Evolutionary conservation across 2,888 invertebrate genomes (phyloP).

Genomic region (Periphyllus acericola): DNA sequence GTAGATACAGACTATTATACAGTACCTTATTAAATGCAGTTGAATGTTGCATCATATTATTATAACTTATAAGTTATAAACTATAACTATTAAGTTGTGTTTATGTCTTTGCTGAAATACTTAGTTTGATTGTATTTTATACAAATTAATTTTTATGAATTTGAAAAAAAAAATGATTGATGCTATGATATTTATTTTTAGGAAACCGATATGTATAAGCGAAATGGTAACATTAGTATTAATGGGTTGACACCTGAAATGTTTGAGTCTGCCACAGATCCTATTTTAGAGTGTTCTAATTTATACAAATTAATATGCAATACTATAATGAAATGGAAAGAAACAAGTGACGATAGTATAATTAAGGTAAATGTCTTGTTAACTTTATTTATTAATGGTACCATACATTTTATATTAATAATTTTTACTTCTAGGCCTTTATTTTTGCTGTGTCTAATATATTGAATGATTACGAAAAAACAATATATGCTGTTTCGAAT

Average conservation of each 20-base stretch:
- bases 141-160: too few species aligned
- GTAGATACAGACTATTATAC: too few species aligned
- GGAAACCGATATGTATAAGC: conserved; percentile 41
- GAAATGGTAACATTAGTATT: conserved; percentile 40
- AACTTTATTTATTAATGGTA: background rate
- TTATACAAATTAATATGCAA: conserved; percentile 21
- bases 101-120: too few species aligned
- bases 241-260: conserved; percentile 50
- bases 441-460: conserved; percentile 46
- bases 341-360: conserved; percentile 30
- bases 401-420: background rate
- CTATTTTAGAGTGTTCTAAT: conserved; percentile 56
- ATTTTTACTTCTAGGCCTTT: conserved; percentile 26
- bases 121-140: too few species aligned
- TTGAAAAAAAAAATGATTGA: background rate
- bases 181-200: conserved; percentile 11
- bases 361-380: background rate
- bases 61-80: too few species aligned
- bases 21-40: too few species aligned
- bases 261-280: conserved; percentile 21
- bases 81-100: too few species aligned
- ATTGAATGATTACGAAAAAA: conserved; percentile 46
- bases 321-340: conserved; percentile 32
- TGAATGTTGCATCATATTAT: too few species aligned
- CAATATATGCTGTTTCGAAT: conserved; percentile 40